Base-by-base conservation (phyloP, 2,797 vertebrate species). In the Enteromius afrohamiltoni region DNA sequence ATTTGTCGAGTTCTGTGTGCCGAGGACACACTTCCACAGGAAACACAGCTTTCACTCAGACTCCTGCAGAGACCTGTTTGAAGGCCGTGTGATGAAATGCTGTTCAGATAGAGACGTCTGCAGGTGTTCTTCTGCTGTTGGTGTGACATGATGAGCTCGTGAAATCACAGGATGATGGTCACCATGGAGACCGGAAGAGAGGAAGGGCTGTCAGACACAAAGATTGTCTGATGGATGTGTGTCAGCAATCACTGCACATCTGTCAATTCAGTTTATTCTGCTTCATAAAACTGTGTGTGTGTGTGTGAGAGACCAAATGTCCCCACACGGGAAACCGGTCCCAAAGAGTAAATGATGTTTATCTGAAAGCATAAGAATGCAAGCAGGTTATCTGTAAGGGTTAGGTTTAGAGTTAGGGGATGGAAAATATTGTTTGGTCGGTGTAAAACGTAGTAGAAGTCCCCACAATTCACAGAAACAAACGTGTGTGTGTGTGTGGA, bases 191-290 rank as follows among this genome's bases (percentile, higher is more conserved):
- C 55, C 6, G 26, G 58, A 29, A 42, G n/a, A 8, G 71, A 55
- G n/a, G 21, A n/a, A 42, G 19, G 19, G 9, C 17, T 23, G 9
- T 51, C 49, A 51, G 17, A 51, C 49, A 51, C 17, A 19, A 17
- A 55, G 55, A 58, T 11, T 23, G 8, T n/a, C 21, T 55, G 53
- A 55, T n/a, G 53, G 53, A 58, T 8, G 9, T 9, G 7, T 53
- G 31, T 29, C 55, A 78, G 81, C 1, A 26, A 23, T 83, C 47
- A 34, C 77, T 82, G 31, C 7, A 55, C 13, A 49, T 79, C 64
- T 45, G 51, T 78, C n/a, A 73, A 55, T 84, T 85, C 2, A 78
- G 84, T 85, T 84, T 82, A 19, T 65, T 83, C 29, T 23, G 7
- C 78, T 42, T 82, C 76, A 80, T 62, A 62, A 80, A 67, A 31